Conservation (phyloP, 2,113 vertebrate species). For the Chaetorhynchus papuensis region DNA sequence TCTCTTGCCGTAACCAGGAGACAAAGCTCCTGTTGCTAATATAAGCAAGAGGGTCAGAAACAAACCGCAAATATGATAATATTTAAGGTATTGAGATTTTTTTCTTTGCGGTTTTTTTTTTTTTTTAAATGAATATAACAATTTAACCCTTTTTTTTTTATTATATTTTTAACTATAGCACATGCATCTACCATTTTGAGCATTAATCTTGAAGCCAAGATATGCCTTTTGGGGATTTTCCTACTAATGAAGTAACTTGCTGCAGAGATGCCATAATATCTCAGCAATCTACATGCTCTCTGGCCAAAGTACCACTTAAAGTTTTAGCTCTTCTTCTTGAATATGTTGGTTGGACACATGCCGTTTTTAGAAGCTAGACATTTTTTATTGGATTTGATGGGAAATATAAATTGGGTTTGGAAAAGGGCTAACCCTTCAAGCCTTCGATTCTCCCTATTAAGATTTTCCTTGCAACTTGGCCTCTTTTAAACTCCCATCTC, state of each 20-base stretch:
- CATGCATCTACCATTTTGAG: neutral
- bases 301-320: slow-evolving; percentile 36
- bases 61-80: neutral
- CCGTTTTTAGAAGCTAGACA: slow-evolving; percentile 33
- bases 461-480: slow-evolving; percentile 78
- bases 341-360: slow-evolving; percentile 14
- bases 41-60: neutral
- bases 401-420: slow-evolving; percentile 71
- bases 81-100: neutral
- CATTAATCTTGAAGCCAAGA: slow-evolving; percentile 15
- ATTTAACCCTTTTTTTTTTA: neutral
- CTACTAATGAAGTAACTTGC: slow-evolving; percentile 56
- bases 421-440: slow-evolving; percentile 45
- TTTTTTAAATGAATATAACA: neutral
- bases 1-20: neutral
- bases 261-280: slow-evolving; percentile 31
- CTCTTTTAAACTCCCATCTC: slow-evolving; percentile 80
- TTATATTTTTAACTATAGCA: neutral
- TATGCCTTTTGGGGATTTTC: slow-evolving; percentile 57
- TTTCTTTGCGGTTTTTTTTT: neutral
- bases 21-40: neutral
- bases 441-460: slow-evolving; percentile 70
- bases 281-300: neutral
- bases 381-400: slow-evolving; percentile 66
- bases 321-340: slow-evolving; percentile 37